These are phyloP conservation scores for Tenualosa ilisha DNA, from an alignment of 2,797 vertebrate species.

Conservation along the genomic window DNA sequence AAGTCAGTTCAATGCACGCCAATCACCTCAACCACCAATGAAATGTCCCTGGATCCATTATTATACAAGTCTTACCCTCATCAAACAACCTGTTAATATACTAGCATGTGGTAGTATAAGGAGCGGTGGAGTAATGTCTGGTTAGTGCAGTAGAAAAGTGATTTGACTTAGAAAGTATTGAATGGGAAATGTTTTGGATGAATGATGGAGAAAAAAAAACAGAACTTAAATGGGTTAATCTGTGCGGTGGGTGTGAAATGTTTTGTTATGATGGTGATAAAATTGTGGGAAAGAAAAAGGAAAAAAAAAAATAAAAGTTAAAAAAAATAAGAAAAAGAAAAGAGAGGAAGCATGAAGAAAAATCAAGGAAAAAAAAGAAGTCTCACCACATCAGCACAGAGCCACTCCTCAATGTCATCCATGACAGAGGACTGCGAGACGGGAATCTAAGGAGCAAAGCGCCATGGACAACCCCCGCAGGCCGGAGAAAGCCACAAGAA, in stretches of 20 bases:
- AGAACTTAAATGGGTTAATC: slow-evolving; percentile 28
- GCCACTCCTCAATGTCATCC: slow-evolving; percentile 99
- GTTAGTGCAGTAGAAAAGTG: slow-evolving; percentile 24
- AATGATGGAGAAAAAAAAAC: background rate
- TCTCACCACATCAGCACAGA: slow-evolving; percentile 99
- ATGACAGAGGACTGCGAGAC: slow-evolving; percentile 98
- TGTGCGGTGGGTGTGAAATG: slow-evolving; percentile 39
- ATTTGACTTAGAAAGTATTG: slow-evolving; percentile 14
- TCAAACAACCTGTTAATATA: slow-evolving; percentile 8
- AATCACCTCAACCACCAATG: background rate
- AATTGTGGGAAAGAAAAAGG: background rate
- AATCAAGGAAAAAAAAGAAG: slow-evolving; percentile 79
- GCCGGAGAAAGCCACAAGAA: slow-evolving; percentile 79
- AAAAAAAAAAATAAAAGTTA: slow-evolving; percentile 36
- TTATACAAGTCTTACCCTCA: background rate
- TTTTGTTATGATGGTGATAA: slow-evolving; percentile 28
- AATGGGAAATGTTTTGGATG: background rate
- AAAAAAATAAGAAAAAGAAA: slow-evolving; percentile 12
- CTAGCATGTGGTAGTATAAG: slow-evolving; percentile 33
- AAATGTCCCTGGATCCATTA: background rate
- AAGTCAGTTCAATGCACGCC: background rate
- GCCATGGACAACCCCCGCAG: slow-evolving; percentile 73
- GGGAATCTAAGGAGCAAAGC: slow-evolving; percentile 91
- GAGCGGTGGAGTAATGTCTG: slow-evolving; percentile 26
- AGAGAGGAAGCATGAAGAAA: slow-evolving; percentile 46